These are phyloP conservation scores for human (Homo sapiens) DNA, from an alignment of 2,113 vertebrate species.

Conservation along the genomic window GRCh38 chrX:49174001-49174500, in stretches of 20 bases:
- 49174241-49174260: not conserved
- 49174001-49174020: no score
- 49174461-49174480: not conserved
- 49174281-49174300: not conserved
- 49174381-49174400: conserved; percentile 73
- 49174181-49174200: not conserved
- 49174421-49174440: conserved; percentile 71
- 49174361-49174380: conserved; percentile 81
- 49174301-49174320: not conserved
- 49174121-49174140: not conserved
- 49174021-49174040: no score
- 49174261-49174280: not conserved
- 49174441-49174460: not conserved
- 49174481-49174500: not conserved
- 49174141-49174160: not conserved
- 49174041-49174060: no score
- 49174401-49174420: conserved; percentile 75
- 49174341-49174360: conserved; percentile 72
- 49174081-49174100: no score
- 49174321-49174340: conserved; percentile 65
- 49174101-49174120: not conserved
- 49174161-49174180: not conserved
- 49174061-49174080: no score
- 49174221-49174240: not conserved
- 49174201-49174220: not conserved